Evolutionary conservation across 2,113 vertebrate species (phyloP), one percentile per base, ranked within the genome.

Genomic region (Ammodytes dubius): DNA sequence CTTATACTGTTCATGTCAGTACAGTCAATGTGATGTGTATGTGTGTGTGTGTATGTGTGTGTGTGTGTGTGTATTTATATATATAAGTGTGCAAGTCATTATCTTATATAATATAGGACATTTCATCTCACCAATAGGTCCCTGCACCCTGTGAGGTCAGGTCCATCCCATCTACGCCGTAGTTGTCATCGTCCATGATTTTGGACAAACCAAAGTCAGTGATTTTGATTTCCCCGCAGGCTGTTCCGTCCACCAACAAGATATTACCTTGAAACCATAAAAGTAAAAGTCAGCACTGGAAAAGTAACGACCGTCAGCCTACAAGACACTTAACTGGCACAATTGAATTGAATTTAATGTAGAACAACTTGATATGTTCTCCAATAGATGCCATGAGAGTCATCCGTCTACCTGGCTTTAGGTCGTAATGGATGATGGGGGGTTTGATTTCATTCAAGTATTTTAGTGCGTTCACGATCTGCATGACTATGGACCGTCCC

Each of bases 381-480:
- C 54, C 7, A 66, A 45, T 7, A 12, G 9, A 46, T 10, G 7
- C 7, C n/a, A 43, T 5, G 14, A 45, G 3, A 6, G 10, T 14
- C 12, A 19, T 19, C 3, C 1, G n/a, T n/a, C 93, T 95, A 99
- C 98, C 98, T 96, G 98, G 98, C 88, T 99, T 99, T 91, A 99
- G 98, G 94, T 99, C 98, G 87, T 99, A 99, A 96, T 99, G 98
- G 94, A 99, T 99, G 93, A 99, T 99, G 82, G 98, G 98, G 53
- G 98, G 98, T 92, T 99, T 99, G 94, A 99, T 99, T 93, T 99
- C 97, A 94, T 99, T 99, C 93, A 99, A 96, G 94, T 99, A 99
- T 90, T 97, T 96, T 95, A 99, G 96, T 94, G 98, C 98, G 89
- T 99, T 99, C 90, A 99, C 98, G 84, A 99, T 99, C 95, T 99